Percentiles rank a stretch among this genome's conserved stretches.
phyloP scores from a whole-genome alignment of 1,140 invertebrate species.

The Zaprionus taronus region DNA sequence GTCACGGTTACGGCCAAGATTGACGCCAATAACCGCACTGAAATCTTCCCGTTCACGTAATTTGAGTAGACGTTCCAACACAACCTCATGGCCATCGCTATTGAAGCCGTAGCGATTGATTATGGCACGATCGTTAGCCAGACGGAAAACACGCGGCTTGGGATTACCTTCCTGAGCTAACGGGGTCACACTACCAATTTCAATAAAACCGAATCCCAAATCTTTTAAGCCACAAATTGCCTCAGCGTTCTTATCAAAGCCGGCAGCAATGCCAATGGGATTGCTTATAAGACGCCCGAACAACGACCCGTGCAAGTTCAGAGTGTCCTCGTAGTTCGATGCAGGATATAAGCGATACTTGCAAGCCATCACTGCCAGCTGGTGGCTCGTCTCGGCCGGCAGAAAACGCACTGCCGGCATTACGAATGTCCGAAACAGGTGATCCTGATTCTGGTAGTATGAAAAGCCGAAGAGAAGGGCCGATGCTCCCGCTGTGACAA shows the following conservation, averaged over 20 bases:
- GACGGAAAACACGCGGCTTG: conserved; percentile 95
- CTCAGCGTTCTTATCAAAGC: conserved; percentile 99
- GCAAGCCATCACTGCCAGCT: conserved; percentile 88
- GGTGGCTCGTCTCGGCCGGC: conserved; percentile 91
- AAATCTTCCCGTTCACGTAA: conserved; percentile 86
- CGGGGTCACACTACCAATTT: conserved; percentile 98
- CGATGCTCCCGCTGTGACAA: conserved; percentile 62
- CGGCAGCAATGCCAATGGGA: conserved; percentile 98
- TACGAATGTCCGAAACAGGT: conserved; percentile 43
- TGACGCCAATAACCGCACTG: conserved; percentile 91
- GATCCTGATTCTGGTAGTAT: conserved; percentile 50
- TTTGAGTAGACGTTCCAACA: conserved; percentile 87
- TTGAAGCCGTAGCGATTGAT: conserved; percentile 98
- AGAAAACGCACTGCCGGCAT: conserved; percentile 72
- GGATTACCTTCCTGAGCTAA: conserved; percentile 95
- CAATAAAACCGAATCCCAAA: conserved; percentile 97
- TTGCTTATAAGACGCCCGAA: conserved; percentile 91
- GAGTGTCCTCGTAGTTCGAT: conserved; percentile 86
- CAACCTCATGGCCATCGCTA: conserved; percentile 94
- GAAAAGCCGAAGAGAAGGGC: conserved; percentile 49
- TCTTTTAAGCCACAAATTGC: conserved; percentile 92
- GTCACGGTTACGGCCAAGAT: conserved; percentile 97
- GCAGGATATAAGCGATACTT: conserved; percentile 91
- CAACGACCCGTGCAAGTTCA: conserved; percentile 88
- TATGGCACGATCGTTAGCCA: conserved; percentile 93